phyloP scores from a whole-genome alignment of 2,888 invertebrate species.

The Dichetophora obliterata region DNA sequence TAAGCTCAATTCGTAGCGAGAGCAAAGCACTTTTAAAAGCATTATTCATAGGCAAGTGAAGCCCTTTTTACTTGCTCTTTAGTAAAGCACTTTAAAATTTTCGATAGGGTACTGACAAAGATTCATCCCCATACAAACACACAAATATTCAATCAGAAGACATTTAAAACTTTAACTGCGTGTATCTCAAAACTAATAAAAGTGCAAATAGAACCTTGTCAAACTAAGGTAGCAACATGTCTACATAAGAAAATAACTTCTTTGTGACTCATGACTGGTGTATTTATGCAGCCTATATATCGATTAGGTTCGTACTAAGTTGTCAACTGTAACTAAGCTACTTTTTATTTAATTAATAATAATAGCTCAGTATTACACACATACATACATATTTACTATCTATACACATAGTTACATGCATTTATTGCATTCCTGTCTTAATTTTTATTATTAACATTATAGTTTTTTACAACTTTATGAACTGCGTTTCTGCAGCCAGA shows the following conservation, averaged over 20 bases:
- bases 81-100: too few relatives aligned
- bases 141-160: too few relatives aligned
- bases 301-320: not conserved
- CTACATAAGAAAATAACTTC: not conserved
- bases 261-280: not conserved
- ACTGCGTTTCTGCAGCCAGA: not conserved
- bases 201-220: too few relatives aligned
- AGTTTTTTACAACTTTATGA: not conserved
- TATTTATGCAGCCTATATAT: not conserved
- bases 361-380: not conserved
- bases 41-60: too few relatives aligned
- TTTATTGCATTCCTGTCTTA: slow-evolving; percentile 31
- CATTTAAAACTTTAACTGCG: too few relatives aligned
- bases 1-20: too few relatives aligned
- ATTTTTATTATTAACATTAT: slow-evolving; percentile 23
- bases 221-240: too few relatives aligned
- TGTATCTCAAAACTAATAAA: too few relatives aligned
- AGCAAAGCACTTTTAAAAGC: too few relatives aligned
- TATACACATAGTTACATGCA: not conserved
- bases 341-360: slow-evolving; percentile 8
- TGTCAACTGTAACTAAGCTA: not conserved
- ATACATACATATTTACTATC: not conserved
- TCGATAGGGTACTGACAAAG: too few relatives aligned
- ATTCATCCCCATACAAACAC: too few relatives aligned
- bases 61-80: too few relatives aligned